Percentiles rank a stretch among this genome's conserved stretches.
phyloP scores from a whole-genome alignment of 2,113 vertebrate genomes.

The Toxotes jaculatrix region DNA sequence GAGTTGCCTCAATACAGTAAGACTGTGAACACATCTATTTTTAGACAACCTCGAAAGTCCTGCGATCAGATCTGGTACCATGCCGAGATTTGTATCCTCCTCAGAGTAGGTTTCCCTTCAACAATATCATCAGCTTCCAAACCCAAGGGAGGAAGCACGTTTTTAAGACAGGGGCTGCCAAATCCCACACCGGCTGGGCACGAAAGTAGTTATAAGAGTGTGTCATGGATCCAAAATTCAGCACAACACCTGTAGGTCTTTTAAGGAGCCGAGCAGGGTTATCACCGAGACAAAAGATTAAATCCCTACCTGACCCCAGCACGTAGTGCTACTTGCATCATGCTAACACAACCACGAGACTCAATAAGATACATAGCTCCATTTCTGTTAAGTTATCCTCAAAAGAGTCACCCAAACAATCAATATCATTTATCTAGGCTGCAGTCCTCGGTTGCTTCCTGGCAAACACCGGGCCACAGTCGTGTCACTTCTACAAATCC shows the following conservation, averaged over 20 bases:
- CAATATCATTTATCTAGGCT: no score
- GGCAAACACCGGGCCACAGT: slow-evolving; percentile 81
- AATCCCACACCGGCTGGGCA: background rate
- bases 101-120: slow-evolving; percentile 19
- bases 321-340: background rate
- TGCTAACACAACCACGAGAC: background rate
- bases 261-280: background rate
- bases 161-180: background rate
- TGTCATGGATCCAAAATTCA: background rate
- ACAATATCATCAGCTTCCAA: background rate
- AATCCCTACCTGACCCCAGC: background rate
- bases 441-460: background rate
- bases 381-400: fast-evolving
- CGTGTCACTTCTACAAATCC: slow-evolving; percentile 83
- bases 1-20: slow-evolving; percentile 33
- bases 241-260: slow-evolving; percentile 25
- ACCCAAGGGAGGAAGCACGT: background rate
- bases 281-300: slow-evolving; percentile 25
- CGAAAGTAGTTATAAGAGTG: background rate
- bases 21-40: slow-evolving; percentile 62
- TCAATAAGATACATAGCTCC: background rate
- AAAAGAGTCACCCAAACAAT: no score
- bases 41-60: slow-evolving; percentile 58
- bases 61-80: background rate
- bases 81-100: background rate